Evolutionary conservation across 2,888 invertebrate species (phyloP).

Genomic region (Kuschelorhynchus macadamiae): DNA sequence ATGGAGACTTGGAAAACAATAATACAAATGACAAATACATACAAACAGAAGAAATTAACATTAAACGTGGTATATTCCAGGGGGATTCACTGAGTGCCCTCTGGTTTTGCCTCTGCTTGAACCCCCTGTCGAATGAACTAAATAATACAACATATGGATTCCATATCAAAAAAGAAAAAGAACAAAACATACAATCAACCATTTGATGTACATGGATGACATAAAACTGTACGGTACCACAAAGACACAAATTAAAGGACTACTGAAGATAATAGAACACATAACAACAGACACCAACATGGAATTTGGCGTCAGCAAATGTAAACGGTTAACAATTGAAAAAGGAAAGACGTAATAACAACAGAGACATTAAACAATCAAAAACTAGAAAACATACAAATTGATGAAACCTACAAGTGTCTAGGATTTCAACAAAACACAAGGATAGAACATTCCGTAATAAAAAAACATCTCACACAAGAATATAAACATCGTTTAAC

Average conservation of each 20-base stretch:
- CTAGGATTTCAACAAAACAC: too few species aligned
- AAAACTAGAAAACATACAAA: background rate
- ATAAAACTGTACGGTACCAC: background rate
- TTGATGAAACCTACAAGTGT: background rate
- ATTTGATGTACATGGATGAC: background rate
- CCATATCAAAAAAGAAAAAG: background rate
- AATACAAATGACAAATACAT: background rate
- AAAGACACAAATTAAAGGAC: background rate
- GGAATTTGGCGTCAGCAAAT: too few species aligned
- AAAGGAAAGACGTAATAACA: too few species aligned
- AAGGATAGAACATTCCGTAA: background rate
- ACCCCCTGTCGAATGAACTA: too few species aligned
- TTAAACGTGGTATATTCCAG: background rate
- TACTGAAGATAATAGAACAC: too few species aligned
- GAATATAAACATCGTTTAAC: background rate
- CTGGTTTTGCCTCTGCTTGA: background rate
- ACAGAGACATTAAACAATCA: too few species aligned
- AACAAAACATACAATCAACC: background rate
- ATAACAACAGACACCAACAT: background rate
- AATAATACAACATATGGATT: background rate
- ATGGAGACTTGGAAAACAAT: background rate
- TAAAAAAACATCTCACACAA: background rate
- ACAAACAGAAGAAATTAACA: background rate
- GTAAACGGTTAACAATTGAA: too few species aligned
- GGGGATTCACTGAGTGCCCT: background rate